These are phyloP conservation scores for Tiliacea citrago DNA, from an alignment of 2,888 invertebrate genomes.

Conservation along the genomic window DNA sequence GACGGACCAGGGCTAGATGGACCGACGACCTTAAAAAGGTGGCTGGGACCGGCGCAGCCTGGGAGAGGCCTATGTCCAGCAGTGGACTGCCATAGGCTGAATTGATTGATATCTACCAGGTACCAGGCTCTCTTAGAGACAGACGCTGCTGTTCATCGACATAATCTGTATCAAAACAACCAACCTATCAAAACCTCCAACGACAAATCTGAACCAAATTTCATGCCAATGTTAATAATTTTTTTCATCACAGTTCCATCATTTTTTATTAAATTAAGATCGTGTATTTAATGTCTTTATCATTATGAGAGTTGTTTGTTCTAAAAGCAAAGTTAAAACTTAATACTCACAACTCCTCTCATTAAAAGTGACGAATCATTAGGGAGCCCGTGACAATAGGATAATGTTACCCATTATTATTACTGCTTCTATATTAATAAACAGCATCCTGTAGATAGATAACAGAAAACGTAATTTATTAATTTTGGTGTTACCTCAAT, in stretches of 20 bases:
- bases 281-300: slow-evolving; percentile 10
- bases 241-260: not conserved
- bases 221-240: too few relatives aligned
- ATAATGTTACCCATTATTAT: slow-evolving; percentile 79
- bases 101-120: too few relatives aligned
- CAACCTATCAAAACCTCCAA: too few relatives aligned
- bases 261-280: not conserved
- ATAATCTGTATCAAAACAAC: not conserved
- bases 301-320: slow-evolving; percentile 51
- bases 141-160: not conserved
- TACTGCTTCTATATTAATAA: slow-evolving; percentile 50
- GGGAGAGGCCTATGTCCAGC: too few relatives aligned
- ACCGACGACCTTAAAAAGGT: too few relatives aligned
- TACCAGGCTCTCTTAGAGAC: not conserved
- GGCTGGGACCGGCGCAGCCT: too few relatives aligned
- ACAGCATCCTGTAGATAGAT: slow-evolving; percentile 10
- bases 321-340: slow-evolving; percentile 67
- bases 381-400: slow-evolving; percentile 73
- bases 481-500: slow-evolving; percentile 18
- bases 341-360: slow-evolving; percentile 66
- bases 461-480: not conserved
- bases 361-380: slow-evolving; percentile 80
- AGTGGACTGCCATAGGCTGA: too few relatives aligned
- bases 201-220: too few relatives aligned
- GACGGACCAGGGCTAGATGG: too few relatives aligned